These are phyloP conservation scores for Coracias cyanogaster DNA, from an alignment of 2,797 vertebrate genomes.

Conservation along the genomic window DNA sequence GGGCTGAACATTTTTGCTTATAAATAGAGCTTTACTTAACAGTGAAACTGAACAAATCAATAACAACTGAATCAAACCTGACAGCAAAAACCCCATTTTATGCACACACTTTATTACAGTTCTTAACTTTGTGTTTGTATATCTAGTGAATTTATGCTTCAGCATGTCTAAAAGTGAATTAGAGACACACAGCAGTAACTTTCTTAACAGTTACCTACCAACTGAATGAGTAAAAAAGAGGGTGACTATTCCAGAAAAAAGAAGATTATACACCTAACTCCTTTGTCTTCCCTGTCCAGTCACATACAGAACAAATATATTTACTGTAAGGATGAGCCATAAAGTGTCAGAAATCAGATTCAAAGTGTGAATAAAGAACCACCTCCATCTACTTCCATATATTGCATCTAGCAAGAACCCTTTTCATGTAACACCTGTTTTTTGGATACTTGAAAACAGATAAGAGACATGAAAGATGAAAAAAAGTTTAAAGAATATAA, in stretches of 20 bases:
- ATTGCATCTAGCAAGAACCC: background rate
- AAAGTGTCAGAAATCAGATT: background rate
- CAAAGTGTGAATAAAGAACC: background rate
- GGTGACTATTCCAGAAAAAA: background rate
- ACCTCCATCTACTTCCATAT: background rate
- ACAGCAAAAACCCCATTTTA: conserved; percentile 30
- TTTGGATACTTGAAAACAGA: background rate
- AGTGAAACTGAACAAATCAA: conserved; percentile 32
- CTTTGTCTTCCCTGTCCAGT: background rate
- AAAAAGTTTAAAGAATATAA: background rate
- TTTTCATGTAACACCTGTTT: background rate
- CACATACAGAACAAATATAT: background rate
- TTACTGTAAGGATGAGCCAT: background rate
- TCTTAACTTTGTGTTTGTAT: conserved; percentile 41
- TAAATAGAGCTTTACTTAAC: conserved; percentile 5
- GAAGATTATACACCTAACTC: background rate
- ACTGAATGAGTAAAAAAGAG: background rate
- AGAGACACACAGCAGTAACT: background rate
- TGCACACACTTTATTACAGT: conserved; percentile 38
- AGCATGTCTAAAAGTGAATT: conserved; percentile 23
- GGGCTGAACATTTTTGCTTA: background rate
- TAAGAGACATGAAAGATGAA: background rate
- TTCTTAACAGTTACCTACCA: conserved; percentile 4
- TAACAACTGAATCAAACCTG: conserved; percentile 42
- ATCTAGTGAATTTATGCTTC: conserved; percentile 35